Evolutionary conservation across 92 coral and sea anemone species (phyloP).

Genomic region (Zoanthus solanderi): DNA sequence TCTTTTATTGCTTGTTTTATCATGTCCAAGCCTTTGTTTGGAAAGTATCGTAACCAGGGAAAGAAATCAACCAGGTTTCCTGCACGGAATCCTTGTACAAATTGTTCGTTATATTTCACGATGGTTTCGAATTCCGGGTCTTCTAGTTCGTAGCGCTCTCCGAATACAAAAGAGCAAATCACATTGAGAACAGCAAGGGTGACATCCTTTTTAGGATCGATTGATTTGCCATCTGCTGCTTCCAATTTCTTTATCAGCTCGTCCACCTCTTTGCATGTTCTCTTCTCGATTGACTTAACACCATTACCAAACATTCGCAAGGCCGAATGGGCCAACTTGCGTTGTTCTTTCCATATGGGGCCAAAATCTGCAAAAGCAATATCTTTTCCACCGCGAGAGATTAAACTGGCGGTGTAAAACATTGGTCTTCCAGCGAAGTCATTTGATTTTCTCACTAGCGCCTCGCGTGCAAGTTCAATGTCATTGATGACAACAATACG

Average conservation of each 20-base stretch:
- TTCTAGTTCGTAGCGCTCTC: slow-evolving; percentile 81
- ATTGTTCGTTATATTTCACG: slow-evolving; percentile 77
- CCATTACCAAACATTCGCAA: slow-evolving; percentile 90
- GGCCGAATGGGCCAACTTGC: slow-evolving; percentile 96
- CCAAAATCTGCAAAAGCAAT: slow-evolving; percentile 93
- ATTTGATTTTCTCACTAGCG: slow-evolving; percentile 86
- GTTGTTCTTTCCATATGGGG: slow-evolving; percentile 91
- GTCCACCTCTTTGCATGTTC: slow-evolving; percentile 81
- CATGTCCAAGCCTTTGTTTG: slow-evolving; percentile 76
- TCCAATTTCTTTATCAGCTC: slow-evolving; percentile 79
- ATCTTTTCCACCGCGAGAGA: slow-evolving; percentile 91
- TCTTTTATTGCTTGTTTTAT: slow-evolving; percentile 82
- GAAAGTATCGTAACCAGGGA: slow-evolving; percentile 91
- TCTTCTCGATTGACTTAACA: slow-evolving; percentile 78
- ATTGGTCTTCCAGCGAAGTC: slow-evolving; percentile 96
- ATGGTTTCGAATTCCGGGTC: slow-evolving; percentile 91
- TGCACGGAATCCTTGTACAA: slow-evolving; percentile 90
- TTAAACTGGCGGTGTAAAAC: slow-evolving; percentile 85
- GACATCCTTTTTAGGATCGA: slow-evolving; percentile 79
- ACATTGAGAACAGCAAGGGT: slow-evolving; percentile 88
- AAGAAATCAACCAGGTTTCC: slow-evolving; percentile 93
- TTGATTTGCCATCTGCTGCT: slow-evolving; percentile 70
- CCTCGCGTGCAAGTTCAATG: slow-evolving; percentile 97
- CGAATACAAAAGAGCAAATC: slow-evolving; percentile 92
- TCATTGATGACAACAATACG: slow-evolving; percentile 93